Evolutionary conservation across 2,888 invertebrate genomes (phyloP).

Genomic region (Pheosia tremula): DNA sequence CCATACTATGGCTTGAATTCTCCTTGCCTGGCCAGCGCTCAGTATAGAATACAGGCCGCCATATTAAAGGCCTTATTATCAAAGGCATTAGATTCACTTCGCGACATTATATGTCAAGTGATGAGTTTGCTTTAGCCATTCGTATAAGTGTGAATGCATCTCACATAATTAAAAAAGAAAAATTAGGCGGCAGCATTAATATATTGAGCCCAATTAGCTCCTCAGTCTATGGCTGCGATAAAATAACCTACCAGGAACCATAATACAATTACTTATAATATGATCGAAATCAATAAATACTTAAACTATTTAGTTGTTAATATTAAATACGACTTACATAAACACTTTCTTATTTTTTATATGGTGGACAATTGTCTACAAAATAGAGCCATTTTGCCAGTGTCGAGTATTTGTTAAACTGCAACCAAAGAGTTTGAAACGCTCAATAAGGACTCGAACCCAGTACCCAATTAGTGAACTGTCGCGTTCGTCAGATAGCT

Average conservation of each 20-base stretch:
- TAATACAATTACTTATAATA: constrained; percentile 39
- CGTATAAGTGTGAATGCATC: constrained; percentile 37
- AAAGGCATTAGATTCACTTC: no score
- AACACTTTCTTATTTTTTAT: no score
- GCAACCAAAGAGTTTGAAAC: background rate
- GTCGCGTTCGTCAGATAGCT: background rate
- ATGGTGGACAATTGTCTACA: no score
- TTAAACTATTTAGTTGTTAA: background rate
- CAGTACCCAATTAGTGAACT: constrained; percentile 3
- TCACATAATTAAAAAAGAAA: constrained; percentile 7
- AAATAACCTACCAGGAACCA: constrained; percentile 48
- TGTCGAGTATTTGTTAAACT: no score
- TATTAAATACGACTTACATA: no score
- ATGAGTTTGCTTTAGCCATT: background rate
- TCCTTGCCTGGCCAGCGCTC: no score
- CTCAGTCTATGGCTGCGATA: constrained; percentile 22
- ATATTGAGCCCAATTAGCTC: constrained; percentile 45
- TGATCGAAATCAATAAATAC: constrained; percentile 38
- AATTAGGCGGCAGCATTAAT: constrained; percentile 46
- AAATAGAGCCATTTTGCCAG: no score
- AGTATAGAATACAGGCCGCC: no score
- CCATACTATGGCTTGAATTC: no score
- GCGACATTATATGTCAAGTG: no score
- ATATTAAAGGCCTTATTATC: no score
- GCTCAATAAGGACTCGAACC: background rate